Evolutionary conservation across 2,113 vertebrate species (phyloP).

Genomic region (Sinocyclocheilus anophthalmus): DNA sequence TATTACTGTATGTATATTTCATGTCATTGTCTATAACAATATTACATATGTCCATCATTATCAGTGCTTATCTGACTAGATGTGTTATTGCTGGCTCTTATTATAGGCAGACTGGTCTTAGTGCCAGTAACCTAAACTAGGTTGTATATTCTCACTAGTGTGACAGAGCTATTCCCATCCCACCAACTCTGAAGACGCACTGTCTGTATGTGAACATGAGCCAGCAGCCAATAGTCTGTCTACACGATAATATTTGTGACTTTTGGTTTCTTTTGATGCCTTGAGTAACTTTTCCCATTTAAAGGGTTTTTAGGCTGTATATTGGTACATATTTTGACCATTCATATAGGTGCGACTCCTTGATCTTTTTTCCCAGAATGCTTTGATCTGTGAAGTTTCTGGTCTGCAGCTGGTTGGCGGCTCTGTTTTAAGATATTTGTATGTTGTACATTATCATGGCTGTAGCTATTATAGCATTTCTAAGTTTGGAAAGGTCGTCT

Average conservation of each 20-base stretch:
- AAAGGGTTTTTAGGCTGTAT: neutral
- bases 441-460: neutral
- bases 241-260: neutral
- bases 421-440: neutral
- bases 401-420: neutral
- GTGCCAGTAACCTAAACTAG: conserved; percentile 48
- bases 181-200: conserved; percentile 37
- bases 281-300: neutral
- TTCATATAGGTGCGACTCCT: neutral
- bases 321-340: neutral
- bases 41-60: neutral
- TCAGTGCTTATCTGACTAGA: conserved; percentile 6
- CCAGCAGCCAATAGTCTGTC: neutral
- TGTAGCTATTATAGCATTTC: neutral
- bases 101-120: conserved; percentile 39
- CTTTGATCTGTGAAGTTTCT: neutral
- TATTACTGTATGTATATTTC: neutral
- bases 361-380: neutral
- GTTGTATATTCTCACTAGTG: conserved; percentile 52
- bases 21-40: neutral
- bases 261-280: neutral
- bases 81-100: conserved; percentile 44
- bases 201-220: conserved; percentile 48
- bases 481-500: neutral
- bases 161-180: conserved; percentile 62